Percentiles rank a stretch among this genome's conserved stretches.
Evolutionary conservation across 1,140 invertebrate genomes (phyloP).

Genomic region (Habropoda laboriosa): DNA sequence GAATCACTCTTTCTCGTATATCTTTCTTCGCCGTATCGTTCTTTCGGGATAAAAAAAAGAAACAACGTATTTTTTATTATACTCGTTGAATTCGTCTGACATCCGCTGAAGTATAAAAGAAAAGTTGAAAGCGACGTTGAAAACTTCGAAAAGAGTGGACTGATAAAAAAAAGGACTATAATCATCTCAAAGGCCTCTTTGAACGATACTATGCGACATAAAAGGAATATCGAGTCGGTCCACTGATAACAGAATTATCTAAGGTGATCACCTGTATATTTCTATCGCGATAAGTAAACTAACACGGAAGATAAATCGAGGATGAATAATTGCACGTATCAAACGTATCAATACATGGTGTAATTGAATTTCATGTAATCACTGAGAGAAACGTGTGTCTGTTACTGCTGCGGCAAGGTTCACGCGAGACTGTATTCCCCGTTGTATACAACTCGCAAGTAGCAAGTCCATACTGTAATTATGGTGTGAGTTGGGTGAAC

Average conservation of each 20-base stretch:
- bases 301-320: constrained; percentile 33
- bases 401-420: constrained; percentile 25
- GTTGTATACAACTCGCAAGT: constrained; percentile 37
- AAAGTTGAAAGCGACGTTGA: too few relatives aligned
- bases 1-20: too few relatives aligned
- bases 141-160: too few relatives aligned
- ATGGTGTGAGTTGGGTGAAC: constrained; percentile 65
- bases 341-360: background rate
- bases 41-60: too few relatives aligned
- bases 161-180: too few relatives aligned
- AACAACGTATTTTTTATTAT: too few relatives aligned
- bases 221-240: too few relatives aligned
- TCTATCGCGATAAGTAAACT: background rate
- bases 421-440: background rate
- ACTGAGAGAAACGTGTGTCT: background rate
- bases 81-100: too few relatives aligned
- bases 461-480: constrained; percentile 63
- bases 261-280: background rate
- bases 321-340: background rate
- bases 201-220: too few relatives aligned
- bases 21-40: too few relatives aligned
- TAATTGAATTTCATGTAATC: constrained; percentile 28
- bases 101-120: too few relatives aligned
- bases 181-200: too few relatives aligned
- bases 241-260: background rate